Evolutionary conservation across 2,888 invertebrate genomes (phyloP).

Genomic region (Heliconius charithonia): DNA sequence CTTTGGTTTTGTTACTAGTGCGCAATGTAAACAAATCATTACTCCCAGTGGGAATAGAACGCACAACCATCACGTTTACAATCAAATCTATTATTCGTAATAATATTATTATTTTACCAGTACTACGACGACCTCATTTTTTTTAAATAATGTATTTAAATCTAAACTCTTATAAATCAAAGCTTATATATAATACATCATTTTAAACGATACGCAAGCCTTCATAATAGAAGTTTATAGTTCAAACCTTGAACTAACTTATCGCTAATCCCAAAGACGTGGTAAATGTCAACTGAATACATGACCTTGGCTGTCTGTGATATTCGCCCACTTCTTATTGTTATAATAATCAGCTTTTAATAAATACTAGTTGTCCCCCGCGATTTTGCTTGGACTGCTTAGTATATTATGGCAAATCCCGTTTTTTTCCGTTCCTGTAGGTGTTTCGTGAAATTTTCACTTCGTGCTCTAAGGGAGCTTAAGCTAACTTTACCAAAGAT

Average conservation of each 20-base stretch:
- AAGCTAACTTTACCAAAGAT: too few species aligned
- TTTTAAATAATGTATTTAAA: neutral
- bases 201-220: constrained; percentile 5
- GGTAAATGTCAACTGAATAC: constrained; percentile 21
- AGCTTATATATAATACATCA: constrained; percentile 8
- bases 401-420: neutral
- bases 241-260: constrained; percentile 16
- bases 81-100: neutral
- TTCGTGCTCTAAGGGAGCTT: too few species aligned
- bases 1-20: too few species aligned
- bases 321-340: constrained; percentile 4
- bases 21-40: too few species aligned
- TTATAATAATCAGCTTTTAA: neutral
- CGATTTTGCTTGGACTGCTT: neutral
- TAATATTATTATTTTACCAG: too few species aligned
- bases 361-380: neutral
- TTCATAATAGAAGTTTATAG: constrained; percentile 28
- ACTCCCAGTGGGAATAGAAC: too few species aligned
- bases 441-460: neutral
- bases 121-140: too few species aligned
- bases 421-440: neutral
- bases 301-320: constrained; percentile 14
- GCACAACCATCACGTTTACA: neutral
- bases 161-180: neutral
- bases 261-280: constrained; percentile 19